phyloP scores from a whole-genome alignment of 2,888 invertebrate genomes.

The Argyra leucocephala region DNA sequence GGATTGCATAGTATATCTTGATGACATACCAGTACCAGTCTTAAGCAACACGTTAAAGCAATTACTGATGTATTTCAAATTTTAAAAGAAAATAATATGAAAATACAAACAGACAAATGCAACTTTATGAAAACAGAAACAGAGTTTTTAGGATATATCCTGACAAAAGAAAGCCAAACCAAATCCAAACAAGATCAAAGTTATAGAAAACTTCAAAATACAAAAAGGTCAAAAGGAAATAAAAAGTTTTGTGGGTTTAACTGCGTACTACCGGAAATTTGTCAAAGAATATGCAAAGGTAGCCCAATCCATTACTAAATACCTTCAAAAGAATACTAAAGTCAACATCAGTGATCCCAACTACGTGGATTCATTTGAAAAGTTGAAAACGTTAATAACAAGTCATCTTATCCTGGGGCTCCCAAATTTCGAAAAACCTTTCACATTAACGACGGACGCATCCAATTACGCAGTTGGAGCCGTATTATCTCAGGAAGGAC shows the following conservation, averaged over 20 bases:
- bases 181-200: constrained; percentile 14
- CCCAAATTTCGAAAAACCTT: no score
- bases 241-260: constrained; percentile 16
- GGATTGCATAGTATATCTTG: no score
- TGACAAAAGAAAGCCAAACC: constrained; percentile 6
- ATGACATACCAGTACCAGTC: no score
- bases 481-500: no score
- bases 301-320: constrained; percentile 21
- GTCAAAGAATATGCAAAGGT: constrained; percentile 19
- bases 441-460: no score
- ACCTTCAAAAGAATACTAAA: constrained; percentile 20
- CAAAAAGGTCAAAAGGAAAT: constrained; percentile 10
- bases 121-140: no score
- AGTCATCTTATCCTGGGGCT: constrained; percentile 22
- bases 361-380: constrained; percentile 21
- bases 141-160: no score
- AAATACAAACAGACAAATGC: no score
- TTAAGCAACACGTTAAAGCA: no score
- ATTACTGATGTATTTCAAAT: no score
- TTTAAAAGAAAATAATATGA: no score
- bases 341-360: constrained; percentile 20
- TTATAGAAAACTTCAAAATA: constrained; percentile 9
- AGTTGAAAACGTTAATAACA: constrained; percentile 18
- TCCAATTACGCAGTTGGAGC: constrained; percentile 20
- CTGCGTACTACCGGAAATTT: constrained; percentile 20